phyloP scores from a whole-genome alignment of 1,140 invertebrate species.

The Pseudomyrmex flavicornis region DNA sequence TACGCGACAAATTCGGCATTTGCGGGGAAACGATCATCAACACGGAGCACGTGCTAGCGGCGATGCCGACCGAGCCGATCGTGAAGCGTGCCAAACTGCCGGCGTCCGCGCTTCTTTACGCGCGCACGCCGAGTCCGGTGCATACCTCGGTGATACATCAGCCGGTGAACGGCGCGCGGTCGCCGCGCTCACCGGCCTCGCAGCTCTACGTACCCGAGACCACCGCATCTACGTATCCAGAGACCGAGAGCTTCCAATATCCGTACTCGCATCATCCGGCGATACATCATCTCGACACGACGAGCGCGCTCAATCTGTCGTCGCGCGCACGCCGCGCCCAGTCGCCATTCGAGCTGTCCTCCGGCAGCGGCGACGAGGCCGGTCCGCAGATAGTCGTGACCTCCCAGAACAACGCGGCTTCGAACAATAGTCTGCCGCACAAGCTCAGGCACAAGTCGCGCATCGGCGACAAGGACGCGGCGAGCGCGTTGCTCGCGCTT shows the following conservation, averaged over 20 bases:
- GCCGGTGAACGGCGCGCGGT: conserved; percentile 82
- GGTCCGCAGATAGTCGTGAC: conserved; percentile 82
- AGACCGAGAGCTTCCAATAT: conserved; percentile 83
- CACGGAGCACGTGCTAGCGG: conserved; percentile 94
- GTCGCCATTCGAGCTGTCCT: conserved; percentile 89
- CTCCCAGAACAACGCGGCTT: conserved; percentile 73
- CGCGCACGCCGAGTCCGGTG: conserved; percentile 87
- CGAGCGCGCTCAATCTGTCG: conserved; percentile 88
- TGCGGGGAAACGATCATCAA: conserved; percentile 94
- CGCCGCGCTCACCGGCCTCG: conserved; percentile 80
- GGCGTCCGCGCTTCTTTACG: conserved; percentile 84
- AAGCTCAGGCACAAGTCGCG: conserved; percentile 97
- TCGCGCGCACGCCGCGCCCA: conserved; percentile 86
- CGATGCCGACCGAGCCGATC: conserved; percentile 93
- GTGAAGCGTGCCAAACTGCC: conserved; percentile 92
- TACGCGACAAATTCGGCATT: conserved; percentile 97
- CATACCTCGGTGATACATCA: conserved; percentile 89
- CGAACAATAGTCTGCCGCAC: conserved; percentile 91
- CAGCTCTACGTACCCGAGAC: conserved; percentile 81
- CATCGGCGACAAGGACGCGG: conserved; percentile 94
- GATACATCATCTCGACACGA: conserved; percentile 84
- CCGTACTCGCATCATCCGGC: conserved; percentile 85
- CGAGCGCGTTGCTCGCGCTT: conserved; percentile 90
- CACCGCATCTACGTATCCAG: conserved; percentile 73
- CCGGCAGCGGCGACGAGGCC: conserved; percentile 89